phyloP scores from a whole-genome alignment of 1,140 invertebrate species.

The Drosophila arawakana region DNA sequence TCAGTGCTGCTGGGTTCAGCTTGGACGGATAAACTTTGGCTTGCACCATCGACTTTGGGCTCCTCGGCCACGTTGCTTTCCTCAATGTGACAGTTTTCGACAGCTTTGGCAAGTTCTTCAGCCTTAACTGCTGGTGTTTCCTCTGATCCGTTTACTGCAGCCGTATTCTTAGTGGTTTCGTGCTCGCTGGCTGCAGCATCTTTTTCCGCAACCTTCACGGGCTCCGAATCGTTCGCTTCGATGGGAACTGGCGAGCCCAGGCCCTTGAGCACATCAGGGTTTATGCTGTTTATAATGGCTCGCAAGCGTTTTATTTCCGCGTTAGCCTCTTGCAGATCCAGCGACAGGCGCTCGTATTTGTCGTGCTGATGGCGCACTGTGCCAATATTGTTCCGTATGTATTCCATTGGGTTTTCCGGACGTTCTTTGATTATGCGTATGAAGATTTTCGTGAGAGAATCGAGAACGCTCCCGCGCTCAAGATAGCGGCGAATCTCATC shows the following conservation, averaged over 20 bases:
- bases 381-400: slow-evolving; percentile 87
- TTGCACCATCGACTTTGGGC: slow-evolving; percentile 18
- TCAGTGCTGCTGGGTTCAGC: slow-evolving; percentile 44
- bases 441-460: slow-evolving; percentile 95
- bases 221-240: slow-evolving; percentile 46
- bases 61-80: slow-evolving; percentile 35
- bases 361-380: slow-evolving; percentile 76
- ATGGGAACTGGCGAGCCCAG: slow-evolving; percentile 12
- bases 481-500: slow-evolving; percentile 97
- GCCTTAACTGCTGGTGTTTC: slow-evolving; percentile 4
- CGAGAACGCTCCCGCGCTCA: slow-evolving; percentile 95
- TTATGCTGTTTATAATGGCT: slow-evolving; percentile 67
- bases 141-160: slow-evolving; percentile 9
- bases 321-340: slow-evolving; percentile 70
- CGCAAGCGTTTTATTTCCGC: slow-evolving; percentile 73
- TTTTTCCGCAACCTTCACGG: slow-evolving; percentile 1
- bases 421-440: slow-evolving; percentile 95
- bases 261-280: slow-evolving; percentile 62
- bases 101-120: slow-evolving; percentile 31
- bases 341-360: slow-evolving; percentile 72
- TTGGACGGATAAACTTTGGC: slow-evolving; percentile 62
- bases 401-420: slow-evolving; percentile 95
- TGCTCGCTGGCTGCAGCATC: neutral
- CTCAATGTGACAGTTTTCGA: slow-evolving; percentile 57
- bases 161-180: slow-evolving; percentile 1